Base-by-base conservation (phyloP, 2,113 vertebrate species). In the Odocoileus hemionus region DNA sequence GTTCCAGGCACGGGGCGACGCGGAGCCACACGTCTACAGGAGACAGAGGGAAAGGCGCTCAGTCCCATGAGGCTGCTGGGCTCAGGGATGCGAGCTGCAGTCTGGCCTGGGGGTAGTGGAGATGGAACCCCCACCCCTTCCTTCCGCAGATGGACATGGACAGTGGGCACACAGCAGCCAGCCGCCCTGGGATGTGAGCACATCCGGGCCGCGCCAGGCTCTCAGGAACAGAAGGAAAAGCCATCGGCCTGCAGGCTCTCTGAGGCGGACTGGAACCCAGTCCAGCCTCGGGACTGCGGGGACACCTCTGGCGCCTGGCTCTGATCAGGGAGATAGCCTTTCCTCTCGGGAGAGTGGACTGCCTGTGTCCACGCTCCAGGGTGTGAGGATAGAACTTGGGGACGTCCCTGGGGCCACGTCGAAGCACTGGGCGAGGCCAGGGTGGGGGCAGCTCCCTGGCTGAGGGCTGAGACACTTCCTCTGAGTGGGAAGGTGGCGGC, bases 211-310 rank as follows among this genome's bases (percentile, higher is more conserved):
- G 1, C 2, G 1, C 23, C 43, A 16, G 80, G 30, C 54, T 30
- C 57, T 7, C 36, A 43, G 55, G 83, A 86, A 36, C 6, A 5
- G 74, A 28, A 57, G 50, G 78, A 57, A 61, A 55, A 28, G 26
- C 33, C 25, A 39, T 39, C 2, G 0, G 36, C 36, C 23, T 5
- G 36, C 88, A 39, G n/a, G 14, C 82, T 39, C n/a, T 39, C 52
- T 55, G 14, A 25, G 13, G 13, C 13, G 0, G n/a, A 52, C 36
- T 36, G 36, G 36, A 36, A 36, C 36, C 36, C 36, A 36, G 36
- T 36, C 36, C 36, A 36, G 36, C 36, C 36, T 57, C 4, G 0
- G 52, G 82, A 82, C n/a, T 1, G 0, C 30, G 0, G n/a, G 54
- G 82, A 6, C 8, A 5, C n/a, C 11, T 84, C 52, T 9, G n/a